These are phyloP conservation scores for Perca fluviatilis DNA, from an alignment of 2,113 vertebrate genomes.

Conservation along the genomic window DNA sequence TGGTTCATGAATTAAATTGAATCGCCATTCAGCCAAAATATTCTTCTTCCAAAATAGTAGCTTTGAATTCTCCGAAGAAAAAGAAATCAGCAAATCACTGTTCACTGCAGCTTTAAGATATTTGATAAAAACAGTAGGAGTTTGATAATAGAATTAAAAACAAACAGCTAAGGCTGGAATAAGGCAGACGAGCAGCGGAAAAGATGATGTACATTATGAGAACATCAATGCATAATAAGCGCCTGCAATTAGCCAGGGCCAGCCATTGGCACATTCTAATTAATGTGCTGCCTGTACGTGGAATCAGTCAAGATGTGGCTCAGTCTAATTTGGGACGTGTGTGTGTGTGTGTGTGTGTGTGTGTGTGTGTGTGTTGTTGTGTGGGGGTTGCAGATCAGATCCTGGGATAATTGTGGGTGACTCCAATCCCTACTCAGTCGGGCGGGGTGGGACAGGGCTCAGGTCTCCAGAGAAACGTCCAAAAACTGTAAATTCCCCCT, in stretches of 20 bases:
- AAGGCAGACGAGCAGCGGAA: slow-evolving; percentile 45
- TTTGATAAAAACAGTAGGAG: slow-evolving; percentile 29
- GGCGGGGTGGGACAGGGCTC: slow-evolving; percentile 84
- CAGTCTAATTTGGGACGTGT: slow-evolving; percentile 69
- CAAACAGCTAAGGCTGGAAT: slow-evolving; percentile 49
- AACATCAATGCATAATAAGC: slow-evolving; percentile 81
- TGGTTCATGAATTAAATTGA: not conserved
- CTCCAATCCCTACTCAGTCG: slow-evolving; percentile 79
- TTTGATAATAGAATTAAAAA: slow-evolving; percentile 55
- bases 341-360: not conserved
- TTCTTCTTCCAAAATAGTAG: not conserved
- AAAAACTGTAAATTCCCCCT: slow-evolving; percentile 92
- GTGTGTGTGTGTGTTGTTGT: too few relatives aligned
- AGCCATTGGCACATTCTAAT: slow-evolving; percentile 79
- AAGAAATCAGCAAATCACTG: not conserved
- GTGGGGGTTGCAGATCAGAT: slow-evolving; percentile 76
- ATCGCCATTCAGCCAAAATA: not conserved
- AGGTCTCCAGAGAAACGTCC: slow-evolving; percentile 91
- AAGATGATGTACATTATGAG: slow-evolving; percentile 73
- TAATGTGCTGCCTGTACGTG: slow-evolving; percentile 74
- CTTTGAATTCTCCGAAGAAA: slow-evolving; percentile 30
- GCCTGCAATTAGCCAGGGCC: slow-evolving; percentile 73
- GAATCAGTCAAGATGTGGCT: slow-evolving; percentile 68
- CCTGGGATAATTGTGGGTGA: slow-evolving; percentile 85
- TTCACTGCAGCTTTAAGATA: slow-evolving; percentile 48